These are phyloP conservation scores for Belonocnema kinseyi DNA, from an alignment of 1,140 invertebrate genomes.

Conservation along the genomic window DNA sequence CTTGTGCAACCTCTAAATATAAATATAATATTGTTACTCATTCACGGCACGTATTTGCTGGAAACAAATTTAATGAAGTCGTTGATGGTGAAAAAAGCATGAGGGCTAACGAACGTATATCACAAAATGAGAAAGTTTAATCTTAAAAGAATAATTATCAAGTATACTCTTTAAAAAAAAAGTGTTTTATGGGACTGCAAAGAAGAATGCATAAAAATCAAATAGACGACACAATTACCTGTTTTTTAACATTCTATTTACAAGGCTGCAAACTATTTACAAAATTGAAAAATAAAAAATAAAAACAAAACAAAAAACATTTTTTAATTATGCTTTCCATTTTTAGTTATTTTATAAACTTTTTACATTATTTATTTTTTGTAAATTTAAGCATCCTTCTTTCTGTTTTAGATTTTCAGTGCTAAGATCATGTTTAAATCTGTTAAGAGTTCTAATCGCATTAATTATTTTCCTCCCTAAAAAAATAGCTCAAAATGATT, in stretches of 20 bases:
- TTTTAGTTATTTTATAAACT: not conserved
- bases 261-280: not conserved
- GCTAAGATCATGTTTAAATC: too few species aligned
- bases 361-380: not conserved
- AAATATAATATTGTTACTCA: not conserved
- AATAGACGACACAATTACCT: too few species aligned
- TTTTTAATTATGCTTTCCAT: too few species aligned
- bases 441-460: too few species aligned
- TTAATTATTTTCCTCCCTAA: too few species aligned
- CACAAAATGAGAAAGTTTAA: slow-evolving; percentile 21
- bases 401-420: not conserved
- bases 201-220: not conserved
- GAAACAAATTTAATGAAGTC: slow-evolving; percentile 1
- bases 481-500: too few species aligned
- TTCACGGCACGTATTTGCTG: not conserved
- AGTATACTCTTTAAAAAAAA: not conserved
- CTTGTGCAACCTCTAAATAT: not conserved
- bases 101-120: not conserved
- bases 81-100: not conserved
- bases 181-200: not conserved
- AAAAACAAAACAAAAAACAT: not conserved
- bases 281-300: not conserved
- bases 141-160: slow-evolving; percentile 3
- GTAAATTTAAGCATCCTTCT: not conserved
- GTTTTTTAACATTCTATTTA: not conserved